Evolutionary conservation across 2,888 invertebrate species (phyloP), one percentile per base, ranked within the genome.

Genomic region (Conomelus anceps): DNA sequence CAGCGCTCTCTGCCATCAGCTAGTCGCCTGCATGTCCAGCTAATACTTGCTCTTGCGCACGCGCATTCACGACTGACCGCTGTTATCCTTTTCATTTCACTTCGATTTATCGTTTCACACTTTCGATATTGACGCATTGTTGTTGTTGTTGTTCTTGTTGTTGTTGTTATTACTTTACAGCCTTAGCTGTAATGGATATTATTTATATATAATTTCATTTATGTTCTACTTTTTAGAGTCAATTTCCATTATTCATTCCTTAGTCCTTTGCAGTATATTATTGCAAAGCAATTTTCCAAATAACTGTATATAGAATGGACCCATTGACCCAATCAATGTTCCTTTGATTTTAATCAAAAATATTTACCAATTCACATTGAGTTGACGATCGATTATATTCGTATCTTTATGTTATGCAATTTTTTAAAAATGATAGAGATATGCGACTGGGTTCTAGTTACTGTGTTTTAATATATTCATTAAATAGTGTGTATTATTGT

Each of bases 1-100:
- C 92, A 97, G 97, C 91, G 97, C 97, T 93, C 94, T 98, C 84
- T 98, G 98, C 93, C 97, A 97, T 93, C 97, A 98, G 93, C 94
- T 98, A 92, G 97, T 98, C 90, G 97, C 97, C 88, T 97, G 97
- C 93, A 96, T 98, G 94, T 96, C 96, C 89, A 91, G 91, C 91
- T 91, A 91, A 91, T 91, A 90, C 89, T n/a, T 86, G 85, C 88
- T 63, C 63, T n/a, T 6, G 63, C 63, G 63, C 63, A 63, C 3
- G 63, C 63, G 63, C 63, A 63, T n/a, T 63, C 63, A n/a, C 63
- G 63, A 63, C 63, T 63, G 63, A 63, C 63, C 63, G n/a, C 7
- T 26, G 26, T n/a, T n/a, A n/a, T n/a, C n/a, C n/a, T n/a, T n/a
- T n/a, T n/a, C n/a, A n/a, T n/a, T n/a, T n/a, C n/a, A n/a, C n/a